Evolutionary conservation across 2,888 invertebrate genomes (phyloP).

Genomic region (Torymus auratus): DNA sequence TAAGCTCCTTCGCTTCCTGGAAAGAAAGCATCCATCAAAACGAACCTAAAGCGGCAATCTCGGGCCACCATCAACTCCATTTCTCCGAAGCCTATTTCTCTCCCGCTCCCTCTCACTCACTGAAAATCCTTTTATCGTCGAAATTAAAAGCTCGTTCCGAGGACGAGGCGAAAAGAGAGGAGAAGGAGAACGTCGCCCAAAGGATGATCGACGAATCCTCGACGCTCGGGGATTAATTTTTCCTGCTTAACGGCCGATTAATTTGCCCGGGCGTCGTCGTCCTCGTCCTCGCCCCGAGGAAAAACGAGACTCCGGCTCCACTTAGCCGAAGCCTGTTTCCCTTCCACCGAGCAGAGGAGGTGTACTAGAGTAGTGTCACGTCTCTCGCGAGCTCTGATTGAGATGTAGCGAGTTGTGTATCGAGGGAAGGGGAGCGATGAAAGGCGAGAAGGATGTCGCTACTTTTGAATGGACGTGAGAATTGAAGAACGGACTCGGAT

Average conservation of each 20-base stretch:
- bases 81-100: slow-evolving; percentile 9
- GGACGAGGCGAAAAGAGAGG: neutral
- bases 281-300: slow-evolving; percentile 6
- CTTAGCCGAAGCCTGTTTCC: slow-evolving; percentile 10
- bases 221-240: slow-evolving; percentile 67
- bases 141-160: slow-evolving; percentile 49
- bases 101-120: too few species aligned
- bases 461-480: too few species aligned
- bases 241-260: slow-evolving; percentile 73
- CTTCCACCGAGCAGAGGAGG: neutral
- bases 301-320: slow-evolving; percentile 12
- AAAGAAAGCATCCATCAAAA: slow-evolving; percentile 40
- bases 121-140: slow-evolving; percentile 49
- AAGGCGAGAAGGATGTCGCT: too few species aligned
- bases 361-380: neutral
- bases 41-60: slow-evolving; percentile 28
- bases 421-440: too few species aligned
- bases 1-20: neutral
- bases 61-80: slow-evolving; percentile 36
- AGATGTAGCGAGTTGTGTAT: slow-evolving; percentile 1
- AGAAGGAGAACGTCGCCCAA: slow-evolving; percentile 10
- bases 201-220: slow-evolving; percentile 51
- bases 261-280: slow-evolving; percentile 66
- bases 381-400: slow-evolving; percentile 19
- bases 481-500: too few species aligned